phyloP scores from a whole-genome alignment of 2,888 invertebrate species.

The Archips xylosteana region DNA sequence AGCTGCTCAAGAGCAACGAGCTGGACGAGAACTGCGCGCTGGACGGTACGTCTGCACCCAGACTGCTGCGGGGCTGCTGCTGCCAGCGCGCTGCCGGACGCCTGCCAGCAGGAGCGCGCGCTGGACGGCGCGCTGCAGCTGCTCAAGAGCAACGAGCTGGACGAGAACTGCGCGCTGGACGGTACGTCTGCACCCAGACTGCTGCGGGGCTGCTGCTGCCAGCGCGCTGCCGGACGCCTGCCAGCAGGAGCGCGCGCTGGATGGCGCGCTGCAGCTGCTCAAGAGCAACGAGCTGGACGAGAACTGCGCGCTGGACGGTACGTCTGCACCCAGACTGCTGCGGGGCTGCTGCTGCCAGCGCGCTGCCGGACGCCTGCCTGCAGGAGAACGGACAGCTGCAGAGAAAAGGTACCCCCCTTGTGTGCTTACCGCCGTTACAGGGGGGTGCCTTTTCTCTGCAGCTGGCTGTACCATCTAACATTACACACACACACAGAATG shows the following conservation, averaged over 20 bases:
- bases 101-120: slow-evolving; percentile 95
- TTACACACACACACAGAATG: too few relatives aligned
- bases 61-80: slow-evolving; percentile 92
- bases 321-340: slow-evolving; percentile 90
- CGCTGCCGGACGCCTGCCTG: slow-evolving; percentile 94
- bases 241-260: slow-evolving; percentile 96
- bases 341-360: slow-evolving; percentile 78
- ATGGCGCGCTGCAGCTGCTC: slow-evolving; percentile 94
- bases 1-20: slow-evolving; percentile 92
- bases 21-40: slow-evolving; percentile 98
- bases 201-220: slow-evolving; percentile 93
- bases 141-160: slow-evolving; percentile 95
- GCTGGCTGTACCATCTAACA: too few relatives aligned
- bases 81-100: slow-evolving; percentile 94
- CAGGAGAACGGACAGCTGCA: slow-evolving; percentile 90
- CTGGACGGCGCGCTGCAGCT: slow-evolving; percentile 96
- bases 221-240: slow-evolving; percentile 95
- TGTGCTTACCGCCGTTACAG: too few relatives aligned
- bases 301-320: slow-evolving; percentile 92
- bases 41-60: slow-evolving; percentile 78
- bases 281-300: slow-evolving; percentile 98
- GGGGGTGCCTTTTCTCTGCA: too few relatives aligned
- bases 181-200: slow-evolving; percentile 87
- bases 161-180: slow-evolving; percentile 96
- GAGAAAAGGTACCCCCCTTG: too few relatives aligned